Conservation (phyloP, 2,797 vertebrate species). For the Labroides dimidiatus region DNA sequence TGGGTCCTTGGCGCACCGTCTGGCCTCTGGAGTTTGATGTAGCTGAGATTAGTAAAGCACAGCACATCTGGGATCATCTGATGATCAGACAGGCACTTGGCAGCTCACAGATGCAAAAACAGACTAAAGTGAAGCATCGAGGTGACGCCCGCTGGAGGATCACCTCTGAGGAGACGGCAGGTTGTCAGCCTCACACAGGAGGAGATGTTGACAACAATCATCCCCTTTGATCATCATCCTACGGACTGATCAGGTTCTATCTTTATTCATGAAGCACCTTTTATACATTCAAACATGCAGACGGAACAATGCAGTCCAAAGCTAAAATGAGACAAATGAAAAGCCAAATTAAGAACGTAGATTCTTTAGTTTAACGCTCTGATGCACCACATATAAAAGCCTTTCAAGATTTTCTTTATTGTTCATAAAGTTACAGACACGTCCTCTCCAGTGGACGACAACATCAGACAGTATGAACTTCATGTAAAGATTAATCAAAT, state of each 20-base stretch:
- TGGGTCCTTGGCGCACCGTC: slow-evolving; percentile 40
- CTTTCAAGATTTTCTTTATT: too few relatives aligned
- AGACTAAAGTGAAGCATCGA: background rate
- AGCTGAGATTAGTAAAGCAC: slow-evolving; percentile 25
- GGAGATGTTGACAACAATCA: background rate
- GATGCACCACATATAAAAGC: too few relatives aligned
- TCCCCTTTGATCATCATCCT: background rate
- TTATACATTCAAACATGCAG: too few relatives aligned
- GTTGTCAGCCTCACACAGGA: slow-evolving; percentile 5
- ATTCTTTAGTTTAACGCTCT: too few relatives aligned
- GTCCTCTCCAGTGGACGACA: too few relatives aligned
- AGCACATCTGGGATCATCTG: slow-evolving; percentile 28
- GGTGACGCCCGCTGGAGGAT: slow-evolving; percentile 26
- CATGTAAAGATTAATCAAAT: too few relatives aligned
- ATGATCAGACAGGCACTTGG: slow-evolving; percentile 49
- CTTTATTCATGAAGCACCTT: too few relatives aligned
- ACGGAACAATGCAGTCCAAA: too few relatives aligned
- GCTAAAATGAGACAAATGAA: too few relatives aligned
- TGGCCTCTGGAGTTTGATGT: slow-evolving; percentile 49
- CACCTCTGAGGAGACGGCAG: slow-evolving; percentile 20
- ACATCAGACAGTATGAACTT: too few relatives aligned
- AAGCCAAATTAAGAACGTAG: too few relatives aligned
- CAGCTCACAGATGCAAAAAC: slow-evolving; percentile 23
- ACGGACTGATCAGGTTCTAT: background rate
- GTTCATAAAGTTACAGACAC: too few relatives aligned